Evolutionary conservation across 2,797 vertebrate species (phyloP).

Genomic region (Phyllotis vaccarum): DNA sequence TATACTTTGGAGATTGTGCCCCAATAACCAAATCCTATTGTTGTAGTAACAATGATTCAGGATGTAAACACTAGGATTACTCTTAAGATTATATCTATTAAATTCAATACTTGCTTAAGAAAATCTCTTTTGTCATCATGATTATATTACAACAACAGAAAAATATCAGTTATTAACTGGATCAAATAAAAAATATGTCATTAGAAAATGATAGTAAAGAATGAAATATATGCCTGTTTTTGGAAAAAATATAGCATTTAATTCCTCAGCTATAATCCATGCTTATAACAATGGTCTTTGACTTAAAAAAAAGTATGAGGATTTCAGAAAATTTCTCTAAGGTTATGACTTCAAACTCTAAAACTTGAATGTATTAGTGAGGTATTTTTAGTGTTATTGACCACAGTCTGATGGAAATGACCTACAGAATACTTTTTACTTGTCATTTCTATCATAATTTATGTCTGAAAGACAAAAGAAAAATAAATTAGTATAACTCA

Average conservation of each 20-base stretch:
- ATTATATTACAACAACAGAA: background rate
- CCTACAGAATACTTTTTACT: constrained; percentile 22
- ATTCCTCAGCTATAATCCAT: background rate
- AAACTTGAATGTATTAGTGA: constrained; percentile 46
- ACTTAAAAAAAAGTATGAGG: constrained; percentile 1
- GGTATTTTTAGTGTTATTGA: constrained; percentile 71
- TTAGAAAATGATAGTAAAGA: background rate
- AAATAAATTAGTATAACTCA: background rate
- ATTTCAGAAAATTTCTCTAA: constrained; percentile 10
- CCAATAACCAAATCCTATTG: background rate
- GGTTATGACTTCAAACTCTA: constrained; percentile 44
- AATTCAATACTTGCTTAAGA: too few species aligned
- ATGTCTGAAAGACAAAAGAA: background rate
- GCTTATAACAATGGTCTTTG: background rate
- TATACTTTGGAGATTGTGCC: background rate
- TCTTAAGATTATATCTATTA: background rate
- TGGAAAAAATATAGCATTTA: background rate
- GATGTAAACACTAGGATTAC: background rate
- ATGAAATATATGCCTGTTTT: background rate
- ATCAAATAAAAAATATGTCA: background rate
- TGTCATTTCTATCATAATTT: background rate
- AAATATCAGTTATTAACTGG: background rate
- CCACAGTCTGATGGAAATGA: constrained; percentile 49
- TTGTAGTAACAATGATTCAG: background rate
- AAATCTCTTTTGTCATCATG: background rate